These are phyloP conservation scores for Leucoptera coffeella DNA, from an alignment of 2,888 invertebrate species.

Conservation along the genomic window DNA sequence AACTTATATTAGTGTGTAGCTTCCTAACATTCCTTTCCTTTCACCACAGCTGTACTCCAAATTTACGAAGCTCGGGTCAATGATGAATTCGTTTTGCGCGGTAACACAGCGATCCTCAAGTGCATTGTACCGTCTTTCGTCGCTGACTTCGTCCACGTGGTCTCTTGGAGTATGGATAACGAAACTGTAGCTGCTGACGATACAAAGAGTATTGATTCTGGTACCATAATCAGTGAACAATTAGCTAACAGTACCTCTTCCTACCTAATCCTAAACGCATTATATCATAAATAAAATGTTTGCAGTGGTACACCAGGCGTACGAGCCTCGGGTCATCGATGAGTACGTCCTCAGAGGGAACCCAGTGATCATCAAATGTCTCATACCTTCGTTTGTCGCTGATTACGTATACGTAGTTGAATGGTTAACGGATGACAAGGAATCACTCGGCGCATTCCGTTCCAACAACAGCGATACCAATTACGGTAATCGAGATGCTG, in stretches of 20 bases:
- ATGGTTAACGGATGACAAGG: constrained; percentile 69
- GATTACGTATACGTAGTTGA: constrained; percentile 78
- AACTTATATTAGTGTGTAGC: constrained; percentile 11
- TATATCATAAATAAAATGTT: constrained; percentile 6
- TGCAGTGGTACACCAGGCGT: constrained; percentile 78
- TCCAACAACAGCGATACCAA: constrained; percentile 48
- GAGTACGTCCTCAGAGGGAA: constrained; percentile 82
- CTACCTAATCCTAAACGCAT: not conserved
- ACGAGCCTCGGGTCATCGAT: constrained; percentile 78
- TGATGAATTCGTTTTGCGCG: constrained; percentile 78
- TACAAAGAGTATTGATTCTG: constrained; percentile 17
- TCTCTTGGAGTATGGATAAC: constrained; percentile 71
- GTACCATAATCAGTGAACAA: constrained; percentile 21
- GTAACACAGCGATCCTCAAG: constrained; percentile 76
- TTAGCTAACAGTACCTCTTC: constrained; percentile 1
- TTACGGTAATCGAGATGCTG: constrained; percentile 40
- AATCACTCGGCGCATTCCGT: constrained; percentile 51
- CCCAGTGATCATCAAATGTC: constrained; percentile 73
- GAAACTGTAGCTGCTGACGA: constrained; percentile 31
- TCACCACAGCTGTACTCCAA: constrained; percentile 70
- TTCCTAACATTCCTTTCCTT: constrained; percentile 12
- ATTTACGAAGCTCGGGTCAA: constrained; percentile 79
- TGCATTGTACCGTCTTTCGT: constrained; percentile 83
- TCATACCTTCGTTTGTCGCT: constrained; percentile 78
- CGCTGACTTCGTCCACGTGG: constrained; percentile 74